Base-by-base conservation (phyloP, 2,888 invertebrate genomes). In the Hydropsyche betteni region DNA sequence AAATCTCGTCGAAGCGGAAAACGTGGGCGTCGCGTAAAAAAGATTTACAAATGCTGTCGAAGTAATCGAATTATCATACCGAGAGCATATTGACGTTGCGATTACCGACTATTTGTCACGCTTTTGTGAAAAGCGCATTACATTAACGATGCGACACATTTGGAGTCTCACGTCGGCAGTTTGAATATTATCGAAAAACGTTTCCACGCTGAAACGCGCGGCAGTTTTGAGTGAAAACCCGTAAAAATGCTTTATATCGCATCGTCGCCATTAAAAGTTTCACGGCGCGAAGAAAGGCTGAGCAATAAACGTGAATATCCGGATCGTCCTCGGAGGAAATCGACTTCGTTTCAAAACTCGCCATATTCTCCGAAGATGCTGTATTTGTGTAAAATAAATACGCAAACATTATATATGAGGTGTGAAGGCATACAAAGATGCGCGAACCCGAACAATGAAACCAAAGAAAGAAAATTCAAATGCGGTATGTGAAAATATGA, bases 401-500 rank as follows among this genome's bases (percentile, higher is more conserved):
- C 14, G 24, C 24, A 24, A 44, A 44, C 44, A 44, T 2, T 24
- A 24, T 24, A 24, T 24, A 24, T 24, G 24, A 24, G 24, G 24
- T 24, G 24, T 24, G 24, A 24, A 24, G 24, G 24, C 12, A 53
- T 53, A 53, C 53, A 58, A 10, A 6, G 44, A 58, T 58, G 58
- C 16, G 58, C 16, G 0, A 8, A n/a, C 8, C 16, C 4, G 16
- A 16, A 16, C n/a, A 58, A 16, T 8, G 14, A 8, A 58, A 8
- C 16, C 58, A 16, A 44, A 44, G 7, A 10, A 6, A 10, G 44
- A 58, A 58, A 24, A 14, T 24, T 58, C 58, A 24, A 8, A 68
- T 34, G 24, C 64, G 24, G 24, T 38, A 68, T 69, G 69, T 69
- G 16, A 69, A 51, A 16, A 69, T 69, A 69, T 69, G 50, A 69